Conservation (phyloP, 2,888 invertebrate species). For the Craniophora ligustri region DNA sequence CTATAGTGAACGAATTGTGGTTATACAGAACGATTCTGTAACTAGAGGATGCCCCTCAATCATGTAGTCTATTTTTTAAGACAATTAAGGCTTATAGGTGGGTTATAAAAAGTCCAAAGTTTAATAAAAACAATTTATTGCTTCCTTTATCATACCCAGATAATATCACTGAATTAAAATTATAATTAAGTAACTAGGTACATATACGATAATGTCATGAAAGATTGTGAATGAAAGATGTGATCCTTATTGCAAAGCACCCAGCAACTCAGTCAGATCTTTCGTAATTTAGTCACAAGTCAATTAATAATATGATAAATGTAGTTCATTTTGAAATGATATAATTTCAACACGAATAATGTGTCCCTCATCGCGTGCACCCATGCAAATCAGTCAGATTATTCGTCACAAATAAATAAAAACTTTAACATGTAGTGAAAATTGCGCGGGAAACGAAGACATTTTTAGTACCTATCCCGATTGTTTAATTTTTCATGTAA, state of each 20-base stretch:
- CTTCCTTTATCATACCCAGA: constrained; percentile 73
- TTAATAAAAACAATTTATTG: constrained; percentile 81
- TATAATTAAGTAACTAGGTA: constrained; percentile 35
- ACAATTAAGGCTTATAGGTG: no score
- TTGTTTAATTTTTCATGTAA: constrained; percentile 48
- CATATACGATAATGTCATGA: constrained; percentile 33
- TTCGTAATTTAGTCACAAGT: constrained; percentile 53
- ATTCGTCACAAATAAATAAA: constrained; percentile 56
- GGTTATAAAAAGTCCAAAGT: constrained; percentile 34
- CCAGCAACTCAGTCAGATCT: constrained; percentile 68
- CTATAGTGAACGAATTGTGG: no score
- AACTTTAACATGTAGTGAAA: constrained; percentile 4
- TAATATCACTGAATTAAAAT: constrained; percentile 45
- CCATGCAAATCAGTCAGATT: constrained; percentile 74
- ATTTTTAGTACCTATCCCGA: constrained; percentile 24
- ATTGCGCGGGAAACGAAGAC: constrained; percentile 24
- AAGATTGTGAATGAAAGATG: constrained; percentile 61
- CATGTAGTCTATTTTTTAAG: no score
- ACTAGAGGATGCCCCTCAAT: no score
- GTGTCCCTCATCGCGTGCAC: constrained; percentile 75
- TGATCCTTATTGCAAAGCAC: constrained; percentile 68
- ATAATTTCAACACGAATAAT: constrained; percentile 62
- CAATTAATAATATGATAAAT: constrained; percentile 10
- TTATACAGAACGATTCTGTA: no score
- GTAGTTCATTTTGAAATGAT: constrained; percentile 17